Evolutionary conservation across 2,888 invertebrate genomes (phyloP).

Genomic region (Rhagophthalmus giganteus): DNA sequence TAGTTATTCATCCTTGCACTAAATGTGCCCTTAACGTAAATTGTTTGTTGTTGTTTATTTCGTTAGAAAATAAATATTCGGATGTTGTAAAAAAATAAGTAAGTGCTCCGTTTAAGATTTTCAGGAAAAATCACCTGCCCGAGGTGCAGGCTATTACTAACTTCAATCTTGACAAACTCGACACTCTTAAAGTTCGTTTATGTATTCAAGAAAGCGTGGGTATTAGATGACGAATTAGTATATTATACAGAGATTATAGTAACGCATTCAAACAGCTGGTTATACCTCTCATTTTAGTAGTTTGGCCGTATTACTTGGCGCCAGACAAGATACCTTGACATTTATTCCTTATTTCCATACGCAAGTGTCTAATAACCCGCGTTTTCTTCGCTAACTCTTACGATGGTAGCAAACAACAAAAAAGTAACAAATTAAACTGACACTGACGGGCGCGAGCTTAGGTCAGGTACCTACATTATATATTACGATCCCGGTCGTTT

Average conservation of each 20-base stretch:
- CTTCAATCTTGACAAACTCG: not conserved
- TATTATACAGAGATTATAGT: slow-evolving; percentile 20
- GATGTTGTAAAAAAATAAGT: no score
- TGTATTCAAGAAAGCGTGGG: slow-evolving; percentile 20
- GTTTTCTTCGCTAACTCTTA: no score
- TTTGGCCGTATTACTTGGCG: slow-evolving; percentile 24
- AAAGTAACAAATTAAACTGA: no score
- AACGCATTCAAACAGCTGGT: slow-evolving; percentile 24
- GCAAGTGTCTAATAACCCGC: slow-evolving; percentile 5
- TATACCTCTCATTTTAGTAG: slow-evolving; percentile 16
- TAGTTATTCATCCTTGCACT: no score
- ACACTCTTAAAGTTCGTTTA: slow-evolving; percentile 4
- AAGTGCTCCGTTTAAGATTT: no score
- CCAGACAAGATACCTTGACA: slow-evolving; percentile 31
- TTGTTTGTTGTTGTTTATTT: no score
- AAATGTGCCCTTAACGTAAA: no score
- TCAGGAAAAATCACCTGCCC: not conserved
- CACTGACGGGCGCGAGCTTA: no score
- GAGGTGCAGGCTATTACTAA: not conserved
- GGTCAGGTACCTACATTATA: no score
- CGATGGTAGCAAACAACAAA: no score
- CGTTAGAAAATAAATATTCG: no score
- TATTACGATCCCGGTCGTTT: no score
- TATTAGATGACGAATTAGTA: slow-evolving; percentile 20
- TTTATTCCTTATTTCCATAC: slow-evolving; percentile 25